Evolutionary conservation across 30 jellyfish, hydroid and myxozoan species (phyloP).

Genomic region (Aurelia coerulea): DNA sequence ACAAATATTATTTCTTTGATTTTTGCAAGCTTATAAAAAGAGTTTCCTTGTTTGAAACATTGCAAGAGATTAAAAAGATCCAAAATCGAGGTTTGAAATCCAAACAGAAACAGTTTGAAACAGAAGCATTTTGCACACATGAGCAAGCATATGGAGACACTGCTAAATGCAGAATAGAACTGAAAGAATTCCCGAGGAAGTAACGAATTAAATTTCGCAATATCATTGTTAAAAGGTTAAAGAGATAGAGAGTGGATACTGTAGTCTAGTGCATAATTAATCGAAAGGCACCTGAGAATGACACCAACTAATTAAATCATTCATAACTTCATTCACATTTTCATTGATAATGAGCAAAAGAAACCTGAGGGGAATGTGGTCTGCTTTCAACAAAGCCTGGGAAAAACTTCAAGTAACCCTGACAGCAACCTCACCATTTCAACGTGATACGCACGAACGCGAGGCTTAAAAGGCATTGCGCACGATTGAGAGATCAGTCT

Average conservation of each 20-base stretch:
- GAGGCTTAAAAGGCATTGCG: conserved; percentile 30
- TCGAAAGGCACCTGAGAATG: conserved; percentile 30
- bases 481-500: conserved; percentile 16
- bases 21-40: too few relatives aligned
- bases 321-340: conserved; percentile 43
- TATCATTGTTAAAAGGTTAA: too few relatives aligned
- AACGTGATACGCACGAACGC: conserved; percentile 67
- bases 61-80: too few relatives aligned
- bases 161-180: too few relatives aligned
- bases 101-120: too few relatives aligned
- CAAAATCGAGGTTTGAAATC: too few relatives aligned
- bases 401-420: conserved; percentile 58
- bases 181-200: too few relatives aligned
- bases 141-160: too few relatives aligned
- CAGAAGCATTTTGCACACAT: too few relatives aligned
- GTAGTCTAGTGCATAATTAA: conserved; percentile 51
- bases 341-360: conserved; percentile 50
- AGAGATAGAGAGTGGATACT: conserved; percentile 17
- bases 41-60: too few relatives aligned
- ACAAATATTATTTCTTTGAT: too few relatives aligned
- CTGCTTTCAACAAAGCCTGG: conserved; percentile 76
- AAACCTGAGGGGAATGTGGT: conserved; percentile 79
- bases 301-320: conserved; percentile 53
- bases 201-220: too few relatives aligned
- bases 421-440: conserved; percentile 66